Base-by-base conservation (phyloP, 1,140 invertebrate genomes). In the Dendroctonus valens region DNA sequence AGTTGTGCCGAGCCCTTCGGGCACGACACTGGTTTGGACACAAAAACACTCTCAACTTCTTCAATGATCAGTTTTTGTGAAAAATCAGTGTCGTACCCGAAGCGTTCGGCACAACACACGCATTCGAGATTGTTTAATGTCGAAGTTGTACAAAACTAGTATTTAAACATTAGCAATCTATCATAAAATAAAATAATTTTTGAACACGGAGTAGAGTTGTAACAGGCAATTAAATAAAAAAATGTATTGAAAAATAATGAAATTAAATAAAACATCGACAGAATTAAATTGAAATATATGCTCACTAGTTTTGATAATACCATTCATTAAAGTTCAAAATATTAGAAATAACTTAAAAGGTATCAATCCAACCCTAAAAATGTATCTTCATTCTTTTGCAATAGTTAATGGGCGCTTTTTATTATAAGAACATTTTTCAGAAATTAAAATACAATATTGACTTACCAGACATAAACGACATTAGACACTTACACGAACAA, bases 361-460 rank as follows among this genome's bases (percentile, higher is more conserved):
- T n/a, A n/a, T n/a, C n/a, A n/a, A n/a, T n/a, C n/a, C n/a, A n/a
- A n/a, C n/a, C 12, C 39, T 37, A 42, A 44, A 41, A 41, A 2
- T 7, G 14, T 15, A 40, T 44, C 48, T 48, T 11, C 39, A 59
- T 59, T 37, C 42, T 59, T 59, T 12, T 59, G 53, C 41, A 38
- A 62, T n/a, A 54, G 48, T 7, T 62, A 40, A 5, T 62, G 49
- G n/a, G 41, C 5, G 53, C 7, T 11, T 12, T 46, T 46, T 11
- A 12, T 11, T 9, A 46, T 12, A 46, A 46, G 12, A 12, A 46
- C 9, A 46, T 46, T 46, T 11, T 11, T 46, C 9, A 46, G 2
- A 46, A 9, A 5, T 46, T 11, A 12, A 46, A 46, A 46, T 46
- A 12, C 12, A 5, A 12, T 46, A 46, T 46, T 2, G 12, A 11